These are phyloP conservation scores for Castor canadensis DNA, from an alignment of 2,113 vertebrate genomes.

Conservation along the genomic window DNA sequence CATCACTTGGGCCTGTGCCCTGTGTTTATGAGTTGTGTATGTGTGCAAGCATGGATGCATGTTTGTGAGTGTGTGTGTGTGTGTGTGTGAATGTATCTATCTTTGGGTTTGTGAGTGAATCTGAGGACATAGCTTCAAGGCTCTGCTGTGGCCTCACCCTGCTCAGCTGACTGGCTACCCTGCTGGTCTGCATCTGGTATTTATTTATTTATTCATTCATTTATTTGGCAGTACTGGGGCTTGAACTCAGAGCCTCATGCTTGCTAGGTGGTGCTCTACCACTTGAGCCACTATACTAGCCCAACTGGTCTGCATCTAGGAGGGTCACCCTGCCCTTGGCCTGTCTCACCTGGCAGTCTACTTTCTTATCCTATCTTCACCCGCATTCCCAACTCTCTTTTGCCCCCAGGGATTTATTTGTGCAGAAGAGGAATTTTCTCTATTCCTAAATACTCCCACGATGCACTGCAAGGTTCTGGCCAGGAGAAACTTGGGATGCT, in stretches of 20 bases:
- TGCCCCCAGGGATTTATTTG: neutral
- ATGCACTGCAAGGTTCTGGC: constrained; percentile 87
- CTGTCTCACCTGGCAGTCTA: neutral
- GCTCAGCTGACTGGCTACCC: neutral
- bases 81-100: neutral
- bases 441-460: constrained; percentile 83
- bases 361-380: neutral
- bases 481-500: neutral
- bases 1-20: neutral
- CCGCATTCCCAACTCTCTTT: neutral
- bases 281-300: neutral
- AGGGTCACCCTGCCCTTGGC: neutral
- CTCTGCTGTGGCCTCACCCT: neutral
- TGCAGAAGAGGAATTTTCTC: neutral
- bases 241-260: neutral
- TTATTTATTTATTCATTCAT: too few relatives aligned
- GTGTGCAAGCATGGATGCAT: neutral
- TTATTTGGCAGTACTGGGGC: neutral
- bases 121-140: neutral
- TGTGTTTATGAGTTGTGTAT: neutral
- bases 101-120: neutral
- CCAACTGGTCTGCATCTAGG: neutral
- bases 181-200: neutral
- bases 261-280: neutral
- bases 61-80: neutral